Evolutionary conservation across 2,113 vertebrate genomes (phyloP).

Genomic region (Sinocyclocheilus anophthalmus): DNA sequence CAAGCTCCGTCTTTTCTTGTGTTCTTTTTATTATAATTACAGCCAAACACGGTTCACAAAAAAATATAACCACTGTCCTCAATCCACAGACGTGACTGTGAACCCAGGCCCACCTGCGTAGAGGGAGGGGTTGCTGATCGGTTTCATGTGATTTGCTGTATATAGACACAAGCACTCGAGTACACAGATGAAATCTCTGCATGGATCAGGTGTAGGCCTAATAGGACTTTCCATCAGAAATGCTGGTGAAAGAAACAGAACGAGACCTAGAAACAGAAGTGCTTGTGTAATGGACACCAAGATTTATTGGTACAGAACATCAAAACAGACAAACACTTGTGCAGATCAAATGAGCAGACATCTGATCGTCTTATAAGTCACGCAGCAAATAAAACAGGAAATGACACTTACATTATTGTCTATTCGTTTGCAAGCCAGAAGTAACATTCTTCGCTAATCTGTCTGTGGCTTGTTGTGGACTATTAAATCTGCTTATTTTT

Average conservation of each 20-base stretch:
- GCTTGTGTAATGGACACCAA: background rate
- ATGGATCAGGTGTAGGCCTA: background rate
- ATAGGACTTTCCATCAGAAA: background rate
- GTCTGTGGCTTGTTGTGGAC: background rate
- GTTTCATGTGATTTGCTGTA: background rate
- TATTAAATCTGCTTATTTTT: background rate
- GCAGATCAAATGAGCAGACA: conserved; percentile 4
- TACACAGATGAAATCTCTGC: background rate
- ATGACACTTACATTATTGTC: background rate
- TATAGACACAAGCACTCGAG: background rate
- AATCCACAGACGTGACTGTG: background rate
- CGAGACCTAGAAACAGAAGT: background rate
- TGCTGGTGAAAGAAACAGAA: background rate
- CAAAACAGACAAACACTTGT: background rate
- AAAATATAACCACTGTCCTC: conserved; percentile 56
- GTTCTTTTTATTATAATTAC: conserved; percentile 54
- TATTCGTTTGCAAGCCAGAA: background rate
- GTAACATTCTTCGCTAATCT: background rate
- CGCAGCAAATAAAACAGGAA: background rate
- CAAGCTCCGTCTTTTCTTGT: conserved; percentile 35
- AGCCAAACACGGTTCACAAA: conserved; percentile 49
- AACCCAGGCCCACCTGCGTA: background rate
- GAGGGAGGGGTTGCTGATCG: background rate
- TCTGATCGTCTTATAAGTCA: background rate
- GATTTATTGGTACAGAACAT: background rate